Evolutionary conservation across 2,888 invertebrate genomes (phyloP).

Genomic region (Sinelater perroti): DNA sequence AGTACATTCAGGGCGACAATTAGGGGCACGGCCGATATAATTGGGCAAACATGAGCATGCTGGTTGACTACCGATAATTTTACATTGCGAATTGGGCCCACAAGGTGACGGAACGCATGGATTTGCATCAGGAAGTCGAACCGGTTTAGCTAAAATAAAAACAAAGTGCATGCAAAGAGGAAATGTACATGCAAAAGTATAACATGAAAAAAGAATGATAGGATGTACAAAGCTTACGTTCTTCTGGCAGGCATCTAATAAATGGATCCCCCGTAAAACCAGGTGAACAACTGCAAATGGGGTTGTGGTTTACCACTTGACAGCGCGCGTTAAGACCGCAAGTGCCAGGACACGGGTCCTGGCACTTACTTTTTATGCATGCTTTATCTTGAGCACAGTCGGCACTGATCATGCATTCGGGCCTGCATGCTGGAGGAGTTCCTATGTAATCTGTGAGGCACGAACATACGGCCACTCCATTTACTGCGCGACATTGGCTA

Average conservation of each 20-base stretch:
- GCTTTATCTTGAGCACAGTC: slow-evolving; percentile 84
- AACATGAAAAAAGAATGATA: slow-evolving; percentile 18
- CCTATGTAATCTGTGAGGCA: slow-evolving; percentile 80
- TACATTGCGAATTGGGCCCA: slow-evolving; percentile 70
- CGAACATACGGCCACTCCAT: slow-evolving; percentile 83
- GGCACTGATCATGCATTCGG: slow-evolving; percentile 84
- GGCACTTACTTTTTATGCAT: slow-evolving; percentile 82
- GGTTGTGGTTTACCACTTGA: slow-evolving; percentile 85
- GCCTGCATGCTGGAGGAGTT: slow-evolving; percentile 80
- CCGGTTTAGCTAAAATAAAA: slow-evolving; percentile 58
- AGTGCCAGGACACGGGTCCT: slow-evolving; percentile 82
- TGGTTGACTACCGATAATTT: slow-evolving; percentile 65
- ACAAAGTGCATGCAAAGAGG: slow-evolving; percentile 46
- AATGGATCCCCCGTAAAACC: slow-evolving; percentile 86
- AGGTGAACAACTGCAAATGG: slow-evolving; percentile 83
- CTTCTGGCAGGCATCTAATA: slow-evolving; percentile 70
- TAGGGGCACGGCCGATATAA: slow-evolving; percentile 70
- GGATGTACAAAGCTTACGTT: slow-evolving; percentile 63
- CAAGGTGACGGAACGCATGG: slow-evolving; percentile 73
- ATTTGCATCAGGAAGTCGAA: slow-evolving; percentile 56
- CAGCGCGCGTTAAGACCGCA: slow-evolving; percentile 85
- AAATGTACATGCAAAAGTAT: too few relatives aligned
- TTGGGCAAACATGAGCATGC: slow-evolving; percentile 69
- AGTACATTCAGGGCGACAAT: slow-evolving; percentile 73
- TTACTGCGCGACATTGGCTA: slow-evolving; percentile 78